Evolutionary conservation across 1,140 invertebrate species (phyloP), one percentile per base, ranked within the genome.

Genomic region (Penaeus japonicus): DNA sequence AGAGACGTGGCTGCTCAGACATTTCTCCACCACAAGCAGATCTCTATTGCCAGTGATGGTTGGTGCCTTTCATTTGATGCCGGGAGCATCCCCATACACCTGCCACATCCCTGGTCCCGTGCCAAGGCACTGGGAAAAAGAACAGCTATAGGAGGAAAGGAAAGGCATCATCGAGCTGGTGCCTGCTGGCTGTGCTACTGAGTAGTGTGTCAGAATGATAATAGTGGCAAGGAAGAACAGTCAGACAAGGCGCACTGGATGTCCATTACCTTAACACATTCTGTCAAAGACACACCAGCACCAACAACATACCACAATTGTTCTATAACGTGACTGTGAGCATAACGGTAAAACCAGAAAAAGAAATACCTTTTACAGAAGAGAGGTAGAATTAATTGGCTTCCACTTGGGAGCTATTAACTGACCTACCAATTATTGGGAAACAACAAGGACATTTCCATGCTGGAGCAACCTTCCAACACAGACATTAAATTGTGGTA

Each of bases 241-340:
- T 32, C 81, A 65, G 39, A 24, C 47, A 18, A 12, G 86, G 24
- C 86, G n/a, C 47, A 87, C 79, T 87, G 1, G 75, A 87, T 30
- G 70, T 57, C 78, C 62, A 54, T 20, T 47, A 32, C 18, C 78
- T 87, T 27, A 84, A 78, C 35, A 27, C 79, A 70, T 10, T 18
- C 32, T 70, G 78, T 39, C n/a, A 10, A 5, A 73, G 54, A 79
- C 55, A 87, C 86, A 30, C 78, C 35, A 3, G 62, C 47, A 4
- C 86, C n/a, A n/a, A n/a, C n/a, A n/a, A n/a, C n/a, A n/a, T 79
- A 55, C 84, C 84, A 18, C 18, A 87, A 78, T 65, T 87, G 86
- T 78, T 87, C 22, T 84, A 22, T 47, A 55, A 70, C 4, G 7
- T 85, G 35, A 24, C 79, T 4, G n/a, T 32, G 22, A 12, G 47